Evolutionary conservation across 2,797 vertebrate genomes (phyloP).

Genomic region (Neolamprologus multifasciatus): DNA sequence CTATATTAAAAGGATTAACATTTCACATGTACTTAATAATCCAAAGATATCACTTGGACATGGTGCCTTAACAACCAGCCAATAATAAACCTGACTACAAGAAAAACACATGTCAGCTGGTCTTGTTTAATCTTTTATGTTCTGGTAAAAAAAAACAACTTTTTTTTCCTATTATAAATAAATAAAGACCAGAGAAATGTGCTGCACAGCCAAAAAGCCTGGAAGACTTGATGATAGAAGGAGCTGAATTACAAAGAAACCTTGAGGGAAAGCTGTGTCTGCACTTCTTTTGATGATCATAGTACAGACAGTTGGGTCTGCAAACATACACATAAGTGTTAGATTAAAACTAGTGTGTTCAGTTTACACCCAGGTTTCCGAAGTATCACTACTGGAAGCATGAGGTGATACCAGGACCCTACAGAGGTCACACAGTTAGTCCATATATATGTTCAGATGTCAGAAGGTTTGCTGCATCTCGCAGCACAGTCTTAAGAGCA

Average conservation of each 20-base stretch:
- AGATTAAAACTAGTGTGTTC: background rate
- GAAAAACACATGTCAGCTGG: background rate
- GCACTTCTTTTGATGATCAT: background rate
- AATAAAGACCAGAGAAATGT: background rate
- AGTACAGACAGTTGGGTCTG: background rate
- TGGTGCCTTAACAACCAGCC: background rate
- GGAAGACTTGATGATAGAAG: background rate
- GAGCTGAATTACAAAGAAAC: background rate
- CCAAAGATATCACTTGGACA: background rate
- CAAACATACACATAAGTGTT: background rate
- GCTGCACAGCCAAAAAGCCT: background rate
- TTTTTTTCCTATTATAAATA: background rate
- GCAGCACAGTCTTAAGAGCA: background rate
- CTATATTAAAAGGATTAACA: slow-evolving; percentile 2
- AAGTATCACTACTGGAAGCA: background rate
- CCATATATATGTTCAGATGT: background rate
- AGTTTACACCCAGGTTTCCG: background rate
- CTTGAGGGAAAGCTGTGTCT: background rate
- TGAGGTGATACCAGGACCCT: background rate
- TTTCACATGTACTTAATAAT: background rate
- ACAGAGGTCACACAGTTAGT: background rate
- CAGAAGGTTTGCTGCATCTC: background rate
- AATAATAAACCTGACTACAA: slow-evolving; percentile 2
- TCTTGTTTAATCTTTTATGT: background rate
- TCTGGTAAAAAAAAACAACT: background rate